These are phyloP conservation scores for Sigmodon hispidus DNA, from an alignment of 2,113 vertebrate species.

Conservation along the genomic window DNA sequence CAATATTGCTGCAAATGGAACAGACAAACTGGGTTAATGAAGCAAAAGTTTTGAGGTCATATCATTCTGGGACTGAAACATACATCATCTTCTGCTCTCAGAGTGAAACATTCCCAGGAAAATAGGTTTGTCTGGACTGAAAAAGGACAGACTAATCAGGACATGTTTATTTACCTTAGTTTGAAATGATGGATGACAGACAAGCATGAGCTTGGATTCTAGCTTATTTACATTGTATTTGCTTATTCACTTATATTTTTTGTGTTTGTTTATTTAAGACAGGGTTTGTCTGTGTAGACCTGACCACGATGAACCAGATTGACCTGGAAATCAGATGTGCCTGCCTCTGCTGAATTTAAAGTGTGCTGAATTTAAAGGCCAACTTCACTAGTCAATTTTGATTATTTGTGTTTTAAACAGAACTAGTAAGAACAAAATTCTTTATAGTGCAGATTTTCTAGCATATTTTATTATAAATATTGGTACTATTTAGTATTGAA, in stretches of 20 bases:
- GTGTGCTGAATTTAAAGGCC: not conserved
- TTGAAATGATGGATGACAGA: conserved; percentile 24
- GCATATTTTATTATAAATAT: not conserved
- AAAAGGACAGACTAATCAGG: not conserved
- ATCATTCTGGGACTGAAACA: not conserved
- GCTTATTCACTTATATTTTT: not conserved
- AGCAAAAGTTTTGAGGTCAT: not conserved
- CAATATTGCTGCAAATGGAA: not conserved
- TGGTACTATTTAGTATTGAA: not conserved
- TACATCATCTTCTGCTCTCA: not conserved
- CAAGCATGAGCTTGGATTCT: not conserved
- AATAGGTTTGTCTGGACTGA: not conserved
- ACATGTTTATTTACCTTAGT: not conserved
- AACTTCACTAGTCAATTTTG: not conserved
- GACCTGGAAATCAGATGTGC: not conserved
- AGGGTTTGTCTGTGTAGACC: not conserved
- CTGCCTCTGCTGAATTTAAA: not conserved
- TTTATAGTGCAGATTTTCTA: not conserved
- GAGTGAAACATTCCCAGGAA: not conserved
- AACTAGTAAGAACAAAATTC: conserved; percentile 8
- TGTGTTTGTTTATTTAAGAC: not conserved
- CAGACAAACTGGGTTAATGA: not conserved
- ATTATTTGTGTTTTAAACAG: not conserved
- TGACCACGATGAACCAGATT: not conserved
- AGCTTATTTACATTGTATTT: not conserved